phyloP scores from a whole-genome alignment of 2,888 invertebrate species.

The Drosophila greeni region DNA sequence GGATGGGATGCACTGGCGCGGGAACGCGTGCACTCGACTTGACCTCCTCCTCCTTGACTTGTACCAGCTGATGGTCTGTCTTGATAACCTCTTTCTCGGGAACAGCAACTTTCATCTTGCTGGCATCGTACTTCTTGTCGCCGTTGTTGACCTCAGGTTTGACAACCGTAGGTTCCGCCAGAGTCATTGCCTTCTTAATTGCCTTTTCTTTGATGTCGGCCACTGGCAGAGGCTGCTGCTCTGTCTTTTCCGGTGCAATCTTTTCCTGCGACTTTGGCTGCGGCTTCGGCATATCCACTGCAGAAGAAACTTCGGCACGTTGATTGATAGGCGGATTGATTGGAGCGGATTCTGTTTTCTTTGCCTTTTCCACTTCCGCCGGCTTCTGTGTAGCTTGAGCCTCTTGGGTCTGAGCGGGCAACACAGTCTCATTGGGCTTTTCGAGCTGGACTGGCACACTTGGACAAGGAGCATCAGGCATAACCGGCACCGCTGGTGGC shows the following conservation, averaged over 20 bases:
- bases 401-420: background rate
- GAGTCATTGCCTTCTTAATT: conserved; percentile 34
- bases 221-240: background rate
- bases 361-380: conserved; percentile 11
- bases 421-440: conserved; percentile 3
- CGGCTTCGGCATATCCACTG: background rate
- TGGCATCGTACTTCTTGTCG: conserved; percentile 47
- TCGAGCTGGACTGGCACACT: conserved; percentile 7
- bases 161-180: conserved; percentile 27
- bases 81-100: conserved; percentile 47
- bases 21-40: conserved; percentile 51
- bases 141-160: conserved; percentile 37
- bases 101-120: conserved; percentile 31
- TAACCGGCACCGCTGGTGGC: background rate
- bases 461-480: conserved; percentile 1
- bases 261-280: conserved; percentile 7
- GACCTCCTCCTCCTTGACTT: conserved; percentile 72
- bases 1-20: conserved; percentile 43
- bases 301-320: background rate
- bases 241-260: conserved; percentile 16
- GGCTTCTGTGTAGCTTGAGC: background rate
- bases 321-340: background rate
- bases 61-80: conserved; percentile 53
- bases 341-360: conserved; percentile 8
- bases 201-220: conserved; percentile 47